phyloP scores from a whole-genome alignment of 64 coral and sea anemone genomes.

The Orbicella faveolata region DNA sequence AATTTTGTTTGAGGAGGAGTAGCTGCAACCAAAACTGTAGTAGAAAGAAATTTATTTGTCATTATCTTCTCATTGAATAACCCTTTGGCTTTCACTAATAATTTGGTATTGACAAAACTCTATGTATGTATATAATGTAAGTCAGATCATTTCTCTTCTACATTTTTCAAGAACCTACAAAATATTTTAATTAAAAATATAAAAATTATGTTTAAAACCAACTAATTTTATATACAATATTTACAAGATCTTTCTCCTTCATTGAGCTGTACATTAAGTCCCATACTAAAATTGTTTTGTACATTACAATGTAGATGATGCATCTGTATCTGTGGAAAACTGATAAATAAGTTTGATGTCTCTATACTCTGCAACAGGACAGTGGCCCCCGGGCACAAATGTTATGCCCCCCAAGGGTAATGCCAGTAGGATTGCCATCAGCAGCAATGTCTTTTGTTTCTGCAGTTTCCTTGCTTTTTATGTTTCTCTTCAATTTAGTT shows the following conservation, averaged over 20 bases:
- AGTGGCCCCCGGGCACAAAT: slow-evolving; percentile 80
- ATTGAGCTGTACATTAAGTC: not conserved
- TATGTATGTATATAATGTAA: too few species aligned
- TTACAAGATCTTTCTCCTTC: not conserved
- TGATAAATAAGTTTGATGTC: not conserved
- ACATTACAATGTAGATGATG: too few species aligned
- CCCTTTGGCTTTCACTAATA: too few species aligned
- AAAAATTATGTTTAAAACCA: not conserved
- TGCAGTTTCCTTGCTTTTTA: slow-evolving; percentile 58
- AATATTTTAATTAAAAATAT: not conserved
- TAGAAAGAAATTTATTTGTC: too few species aligned
- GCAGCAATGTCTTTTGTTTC: slow-evolving; percentile 45
- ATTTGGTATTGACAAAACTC: too few species aligned
- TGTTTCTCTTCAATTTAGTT: slow-evolving; percentile 79
- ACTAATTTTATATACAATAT: not conserved
- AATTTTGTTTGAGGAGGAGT: too few species aligned
- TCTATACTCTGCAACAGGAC: slow-evolving; percentile 83
- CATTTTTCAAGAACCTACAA: not conserved
- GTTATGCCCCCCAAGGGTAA: slow-evolving; percentile 75
- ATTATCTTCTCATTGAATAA: too few species aligned
- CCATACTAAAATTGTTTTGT: too few species aligned
- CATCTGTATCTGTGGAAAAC: not conserved
- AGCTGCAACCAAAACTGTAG: too few species aligned
- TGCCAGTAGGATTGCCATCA: slow-evolving; percentile 19
- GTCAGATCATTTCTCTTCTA: not conserved